A percentile compares a stretch with the other conserved stretches of the same genome.
phyloP scores from a whole-genome alignment of 2,888 invertebrate species.

The Salpingus planirostris region DNA sequence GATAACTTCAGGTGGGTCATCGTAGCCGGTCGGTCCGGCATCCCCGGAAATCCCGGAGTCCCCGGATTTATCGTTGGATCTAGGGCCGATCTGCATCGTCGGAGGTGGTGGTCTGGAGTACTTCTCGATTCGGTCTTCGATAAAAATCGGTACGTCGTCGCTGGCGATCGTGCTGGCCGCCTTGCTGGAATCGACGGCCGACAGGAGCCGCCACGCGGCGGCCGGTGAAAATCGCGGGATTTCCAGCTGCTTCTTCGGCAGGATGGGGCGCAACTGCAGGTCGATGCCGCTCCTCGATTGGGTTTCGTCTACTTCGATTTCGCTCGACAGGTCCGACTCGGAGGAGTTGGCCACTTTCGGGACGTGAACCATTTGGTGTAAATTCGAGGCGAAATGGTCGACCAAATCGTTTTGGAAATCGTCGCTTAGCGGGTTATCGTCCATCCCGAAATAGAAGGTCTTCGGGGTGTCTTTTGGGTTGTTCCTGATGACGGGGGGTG shows the following conservation, averaged over 20 bases:
- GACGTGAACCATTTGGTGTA: slow-evolving; percentile 20
- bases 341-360: slow-evolving; percentile 38
- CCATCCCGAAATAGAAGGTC: slow-evolving; percentile 76
- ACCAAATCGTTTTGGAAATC: slow-evolving; percentile 16
- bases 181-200: slow-evolving; percentile 48
- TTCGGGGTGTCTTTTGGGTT: slow-evolving; percentile 41
- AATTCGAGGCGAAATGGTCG: slow-evolving; percentile 20
- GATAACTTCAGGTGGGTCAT: slow-evolving; percentile 42
- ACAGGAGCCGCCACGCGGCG: slow-evolving; percentile 71
- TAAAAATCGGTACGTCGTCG: slow-evolving; percentile 37
- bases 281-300: slow-evolving; percentile 52
- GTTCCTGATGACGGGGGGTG: slow-evolving; percentile 39
- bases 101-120: slow-evolving; percentile 45
- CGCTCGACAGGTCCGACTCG: slow-evolving; percentile 50
- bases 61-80: slow-evolving; percentile 64
- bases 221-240: slow-evolving; percentile 76
- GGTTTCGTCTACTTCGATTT: slow-evolving; percentile 39
- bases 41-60: slow-evolving; percentile 81
- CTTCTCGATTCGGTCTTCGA: slow-evolving; percentile 48
- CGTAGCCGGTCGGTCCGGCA: slow-evolving; percentile 50
- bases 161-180: slow-evolving; percentile 25
- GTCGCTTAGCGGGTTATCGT: slow-evolving; percentile 37
- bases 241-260: slow-evolving; percentile 69
- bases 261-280: slow-evolving; percentile 63
- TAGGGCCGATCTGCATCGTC: slow-evolving; percentile 44